Evolutionary conservation across 2,113 vertebrate species (phyloP), one percentile per base, ranked within the genome.

Genomic region (Taxidea taxus): DNA sequence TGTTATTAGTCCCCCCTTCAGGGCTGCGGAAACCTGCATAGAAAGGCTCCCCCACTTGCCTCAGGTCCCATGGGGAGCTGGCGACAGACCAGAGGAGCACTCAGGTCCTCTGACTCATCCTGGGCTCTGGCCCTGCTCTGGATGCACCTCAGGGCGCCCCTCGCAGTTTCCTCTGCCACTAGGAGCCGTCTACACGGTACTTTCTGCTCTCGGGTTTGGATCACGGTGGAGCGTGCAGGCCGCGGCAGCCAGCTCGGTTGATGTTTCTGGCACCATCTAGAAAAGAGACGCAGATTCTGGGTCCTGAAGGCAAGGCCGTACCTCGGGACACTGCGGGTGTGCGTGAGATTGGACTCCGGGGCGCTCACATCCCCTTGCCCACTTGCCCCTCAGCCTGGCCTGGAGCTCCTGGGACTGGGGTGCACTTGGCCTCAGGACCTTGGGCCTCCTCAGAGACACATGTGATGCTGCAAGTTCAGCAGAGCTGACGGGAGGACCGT

Each of bases 201-300:
- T 31, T 1, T 16, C 64, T 54, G 75, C 77, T 23, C 42, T 29
- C 14, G 7, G 58, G 4, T 21, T n/a, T n/a, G 34, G 23, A 3
- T 44, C 4, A 47, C 9, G 54, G 49, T 25, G 29, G 8, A 56
- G 51, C 34, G 42, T 9, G 20, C 62, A 4, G 84, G 54, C 44
- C 3, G 39, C 87, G 1, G 37, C 29, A 44, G 49, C 66, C 87
- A 25, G 51, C 31, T 34, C 62, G 37, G 80, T 10, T 31, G 87
- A 56, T 81, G 95, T 95, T 25, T 10, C 90, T 70, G 75, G 95
- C 96, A 60, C 83, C 97, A 34, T 74, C 97, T 87, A 74, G 94
- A 91, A 91, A 96, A 11, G 95, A 97, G 87, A 97, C 96, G 96
- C 96, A 83, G 96, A 86, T 96, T 66, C 95, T 97, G 97, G 97